Evolutionary conservation across 2,113 vertebrate genomes (phyloP).

Genomic region (Recurvirostra avosetta): DNA sequence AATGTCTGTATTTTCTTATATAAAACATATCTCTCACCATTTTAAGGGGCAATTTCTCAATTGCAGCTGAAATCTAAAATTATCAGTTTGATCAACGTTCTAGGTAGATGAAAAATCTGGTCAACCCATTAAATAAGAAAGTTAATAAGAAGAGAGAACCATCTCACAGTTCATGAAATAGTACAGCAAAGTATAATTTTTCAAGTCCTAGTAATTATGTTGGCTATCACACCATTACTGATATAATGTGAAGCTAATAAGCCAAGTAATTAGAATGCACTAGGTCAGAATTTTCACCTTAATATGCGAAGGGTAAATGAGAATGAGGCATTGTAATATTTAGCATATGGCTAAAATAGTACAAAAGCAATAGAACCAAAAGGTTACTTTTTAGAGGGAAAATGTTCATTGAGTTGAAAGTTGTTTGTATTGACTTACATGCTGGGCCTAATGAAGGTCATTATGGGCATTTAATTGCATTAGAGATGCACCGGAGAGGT

Average conservation of each 20-base stretch:
- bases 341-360: constrained; percentile 25
- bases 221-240: constrained; percentile 71
- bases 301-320: constrained; percentile 69
- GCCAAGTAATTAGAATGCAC: constrained; percentile 77
- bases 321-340: constrained; percentile 58
- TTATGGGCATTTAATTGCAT: neutral
- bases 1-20: neutral
- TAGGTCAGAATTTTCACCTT: constrained; percentile 76
- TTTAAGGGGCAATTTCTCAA: neutral
- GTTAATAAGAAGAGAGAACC: constrained; percentile 44
- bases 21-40: neutral
- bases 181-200: constrained; percentile 69
- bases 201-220: constrained; percentile 73
- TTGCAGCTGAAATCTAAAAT: constrained; percentile 10
- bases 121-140: constrained; percentile 33
- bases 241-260: constrained; percentile 77
- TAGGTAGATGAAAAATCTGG: constrained; percentile 54
- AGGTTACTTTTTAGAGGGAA: neutral
- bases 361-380: neutral
- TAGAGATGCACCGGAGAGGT: neutral
- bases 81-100: constrained; percentile 53
- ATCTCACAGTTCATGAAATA: constrained; percentile 64
- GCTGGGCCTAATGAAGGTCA: neutral
- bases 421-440: constrained; percentile 17
- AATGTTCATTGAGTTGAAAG: neutral